Percentiles rank a stretch among this genome's conserved stretches.
phyloP scores from a whole-genome alignment of 2,888 invertebrate genomes.

The Petrolisthes manimaculis region DNA sequence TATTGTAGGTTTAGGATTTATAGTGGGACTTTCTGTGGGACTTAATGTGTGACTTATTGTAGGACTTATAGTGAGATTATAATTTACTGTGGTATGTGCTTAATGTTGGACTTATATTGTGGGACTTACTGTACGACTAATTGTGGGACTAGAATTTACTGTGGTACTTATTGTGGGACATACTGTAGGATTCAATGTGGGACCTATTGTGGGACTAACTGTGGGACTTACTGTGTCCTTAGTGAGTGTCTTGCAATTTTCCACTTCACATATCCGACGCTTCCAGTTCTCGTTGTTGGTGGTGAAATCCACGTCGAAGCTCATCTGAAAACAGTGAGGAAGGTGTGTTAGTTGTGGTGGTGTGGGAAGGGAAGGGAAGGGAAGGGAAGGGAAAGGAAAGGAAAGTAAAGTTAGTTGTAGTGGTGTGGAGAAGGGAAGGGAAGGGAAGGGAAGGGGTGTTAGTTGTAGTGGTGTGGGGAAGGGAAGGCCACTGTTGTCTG shows the following conservation, averaged over 20 bases:
- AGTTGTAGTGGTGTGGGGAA: neutral
- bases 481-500: no score
- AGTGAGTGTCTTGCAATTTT: neutral
- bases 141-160: no score
- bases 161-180: no score
- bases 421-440: neutral
- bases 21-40: no score
- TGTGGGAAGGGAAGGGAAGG: neutral
- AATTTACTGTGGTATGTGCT: no score
- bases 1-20: no score
- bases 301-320: neutral
- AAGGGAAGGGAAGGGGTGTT: neutral
- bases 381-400: neutral
- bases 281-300: neutral
- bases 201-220: no score
- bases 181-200: no score
- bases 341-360: neutral
- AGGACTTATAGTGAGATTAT: no score
- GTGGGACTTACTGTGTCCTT: constrained; percentile 1
- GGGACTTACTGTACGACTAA: no score
- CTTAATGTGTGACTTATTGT: no score
- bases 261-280: neutral
- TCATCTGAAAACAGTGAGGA: neutral
- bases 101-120: no score
- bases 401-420: neutral